Evolutionary conservation across 2,888 invertebrate genomes (phyloP), one percentile per base, ranked within the genome.

Genomic region (Nowickia ferox): DNA sequence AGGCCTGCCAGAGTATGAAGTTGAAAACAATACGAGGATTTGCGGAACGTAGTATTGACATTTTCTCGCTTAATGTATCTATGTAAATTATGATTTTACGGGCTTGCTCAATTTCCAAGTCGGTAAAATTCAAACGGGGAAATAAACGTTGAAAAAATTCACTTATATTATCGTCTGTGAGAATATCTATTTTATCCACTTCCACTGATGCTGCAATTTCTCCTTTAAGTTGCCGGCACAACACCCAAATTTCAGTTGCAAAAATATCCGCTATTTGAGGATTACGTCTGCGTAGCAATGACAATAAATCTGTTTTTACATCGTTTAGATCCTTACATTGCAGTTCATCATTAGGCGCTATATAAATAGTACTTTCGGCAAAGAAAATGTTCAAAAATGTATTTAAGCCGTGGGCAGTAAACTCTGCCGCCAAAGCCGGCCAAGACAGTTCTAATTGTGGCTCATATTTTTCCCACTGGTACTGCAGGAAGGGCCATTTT

Each of bases 1-100:
- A 88, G 8, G 89, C 89, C 65, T 89, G 92, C 92, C 92, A 92
- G n/a, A 92, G 75, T 57, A 92, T 88, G 51, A 89, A 92, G 77
- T 92, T 92, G 57, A 88, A 89, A 0, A 92, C 87, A 6, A 92
- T 89, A 6, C 91, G 89, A 0, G 90, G 89, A 46, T 92, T 90
- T 0, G 90, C 90, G 11, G 87, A 74, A 2, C 87, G 88, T 11
- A 90, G 57, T 1, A 90, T 77, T 2, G 87, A 77, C 80, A 91
- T 88, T 1, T 88, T 87, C 5, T 87, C 87, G 0, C 84, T 81
- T 13, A 92, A 87, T 13, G 88, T 88, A 0, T 86, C 83, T n/a
- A 85, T 88, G 42, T 91, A 85, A 13, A 91, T 77, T 1, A 89
- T 87, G 22, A 92, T 61, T 53, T 90, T 90, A 8, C 90, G 89